Evolutionary conservation across 2,797 vertebrate genomes (phyloP).

Genomic region (Pangasius macronema): DNA sequence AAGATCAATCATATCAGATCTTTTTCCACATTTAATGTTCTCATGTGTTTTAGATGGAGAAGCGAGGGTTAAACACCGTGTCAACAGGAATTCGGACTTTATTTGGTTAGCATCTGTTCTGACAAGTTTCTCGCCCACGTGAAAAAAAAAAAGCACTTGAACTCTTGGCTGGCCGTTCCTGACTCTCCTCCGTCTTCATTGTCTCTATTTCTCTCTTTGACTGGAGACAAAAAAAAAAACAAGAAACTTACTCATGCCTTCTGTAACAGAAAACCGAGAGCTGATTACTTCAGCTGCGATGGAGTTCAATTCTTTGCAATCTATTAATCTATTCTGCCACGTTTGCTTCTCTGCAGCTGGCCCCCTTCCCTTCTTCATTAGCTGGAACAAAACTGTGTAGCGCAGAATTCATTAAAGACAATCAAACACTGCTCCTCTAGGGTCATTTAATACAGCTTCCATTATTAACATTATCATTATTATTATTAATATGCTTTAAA

Average conservation of each 20-base stretch:
- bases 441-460: conserved; percentile 69
- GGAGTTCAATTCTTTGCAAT: conserved; percentile 70
- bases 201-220: conserved; percentile 24
- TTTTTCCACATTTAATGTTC: not conserved
- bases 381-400: conserved; percentile 68
- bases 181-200: conserved; percentile 49
- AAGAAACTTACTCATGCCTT: conserved; percentile 39
- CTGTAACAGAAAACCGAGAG: conserved; percentile 64
- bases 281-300: conserved; percentile 72
- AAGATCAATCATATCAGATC: too few relatives aligned
- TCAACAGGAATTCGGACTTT: conserved; percentile 55
- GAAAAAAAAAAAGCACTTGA: conserved; percentile 25
- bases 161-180: conserved; percentile 43
- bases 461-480: conserved; percentile 73
- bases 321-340: conserved; percentile 71
- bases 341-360: conserved; percentile 57
- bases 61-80: conserved; percentile 38
- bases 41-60: not conserved
- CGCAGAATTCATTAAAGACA: conserved; percentile 70
- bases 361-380: conserved; percentile 65
- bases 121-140: conserved; percentile 51
- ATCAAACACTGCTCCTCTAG: conserved; percentile 68
- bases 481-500: conserved; percentile 70
- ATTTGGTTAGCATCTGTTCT: conserved; percentile 57
- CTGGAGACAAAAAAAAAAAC: conserved; percentile 20